Evolutionary conservation across 2,888 invertebrate species (phyloP).

Genomic region (Iphiclides podalirius): DNA sequence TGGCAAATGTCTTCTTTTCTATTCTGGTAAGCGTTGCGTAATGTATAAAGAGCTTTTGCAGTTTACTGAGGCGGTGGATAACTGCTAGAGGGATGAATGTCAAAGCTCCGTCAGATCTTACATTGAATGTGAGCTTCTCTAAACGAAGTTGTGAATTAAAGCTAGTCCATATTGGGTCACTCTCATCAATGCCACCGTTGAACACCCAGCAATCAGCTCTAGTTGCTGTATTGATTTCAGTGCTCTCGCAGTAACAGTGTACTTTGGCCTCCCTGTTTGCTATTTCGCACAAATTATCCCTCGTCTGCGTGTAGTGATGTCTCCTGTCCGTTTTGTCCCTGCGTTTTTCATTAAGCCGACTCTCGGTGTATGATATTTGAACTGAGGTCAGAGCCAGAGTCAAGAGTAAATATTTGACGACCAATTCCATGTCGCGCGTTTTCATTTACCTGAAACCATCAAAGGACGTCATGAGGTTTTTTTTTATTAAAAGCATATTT

Average conservation of each 20-base stretch:
- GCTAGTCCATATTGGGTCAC: constrained; percentile 85
- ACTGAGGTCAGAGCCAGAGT: constrained; percentile 73
- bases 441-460: constrained; percentile 64
- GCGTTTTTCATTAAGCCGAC: constrained; percentile 77
- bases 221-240: constrained; percentile 78
- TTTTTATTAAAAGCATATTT: constrained; percentile 7
- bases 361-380: constrained; percentile 77
- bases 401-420: constrained; percentile 74
- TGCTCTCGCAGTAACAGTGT: constrained; percentile 84
- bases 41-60: constrained; percentile 84
- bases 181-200: constrained; percentile 82
- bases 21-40: constrained; percentile 87
- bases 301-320: constrained; percentile 57
- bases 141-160: constrained; percentile 86
- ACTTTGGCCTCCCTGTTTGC: constrained; percentile 78
- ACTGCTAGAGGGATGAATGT: constrained; percentile 86
- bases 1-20: constrained; percentile 86
- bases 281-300: constrained; percentile 81
- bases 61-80: constrained; percentile 82
- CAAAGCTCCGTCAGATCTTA: constrained; percentile 84
- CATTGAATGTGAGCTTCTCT: constrained; percentile 84
- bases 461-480: constrained; percentile 36
- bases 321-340: constrained; percentile 73
- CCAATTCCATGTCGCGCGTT: constrained; percentile 62
- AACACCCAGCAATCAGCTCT: constrained; percentile 90